Evolutionary conservation across 2,888 invertebrate species (phyloP).

Genomic region (Syrista parreyssii): DNA sequence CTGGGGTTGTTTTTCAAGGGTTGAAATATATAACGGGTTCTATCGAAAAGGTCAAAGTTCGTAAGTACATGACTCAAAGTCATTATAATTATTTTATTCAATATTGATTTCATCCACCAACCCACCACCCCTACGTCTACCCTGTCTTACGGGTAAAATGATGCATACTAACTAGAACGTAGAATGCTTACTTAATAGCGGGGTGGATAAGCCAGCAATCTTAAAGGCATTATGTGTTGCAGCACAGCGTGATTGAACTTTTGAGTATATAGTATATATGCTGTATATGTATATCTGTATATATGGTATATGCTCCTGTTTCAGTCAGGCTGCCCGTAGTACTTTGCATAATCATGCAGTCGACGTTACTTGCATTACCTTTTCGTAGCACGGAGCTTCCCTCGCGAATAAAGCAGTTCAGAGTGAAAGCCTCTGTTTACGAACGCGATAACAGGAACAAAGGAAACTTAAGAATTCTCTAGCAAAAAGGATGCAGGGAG

Average conservation of each 20-base stretch:
- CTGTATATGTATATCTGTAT: neutral
- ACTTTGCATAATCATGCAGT: slow-evolving; percentile 19
- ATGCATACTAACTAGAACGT: neutral
- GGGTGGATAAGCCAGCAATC: slow-evolving; percentile 14
- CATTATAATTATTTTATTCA: no score
- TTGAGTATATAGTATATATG: neutral
- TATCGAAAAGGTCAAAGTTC: no score
- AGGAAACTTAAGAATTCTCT: no score
- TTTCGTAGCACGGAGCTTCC: no score
- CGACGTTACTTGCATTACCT: no score
- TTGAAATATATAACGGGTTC: no score
- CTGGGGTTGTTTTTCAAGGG: neutral
- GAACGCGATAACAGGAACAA: no score
- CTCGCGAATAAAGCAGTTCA: no score
- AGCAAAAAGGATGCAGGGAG: no score
- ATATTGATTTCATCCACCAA: no score
- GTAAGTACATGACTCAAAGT: no score
- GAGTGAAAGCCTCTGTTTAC: no score
- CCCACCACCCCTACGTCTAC: neutral
- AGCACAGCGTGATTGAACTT: slow-evolving; percentile 4
- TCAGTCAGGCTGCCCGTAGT: slow-evolving; percentile 7
- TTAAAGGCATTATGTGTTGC: slow-evolving; percentile 16
- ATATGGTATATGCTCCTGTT: neutral
- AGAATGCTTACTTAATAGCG: neutral
- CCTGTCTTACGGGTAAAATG: neutral